Evolutionary conservation across 2,113 vertebrate species (phyloP), one percentile per base, ranked within the genome.

Genomic region (Trachemys scripta): DNA sequence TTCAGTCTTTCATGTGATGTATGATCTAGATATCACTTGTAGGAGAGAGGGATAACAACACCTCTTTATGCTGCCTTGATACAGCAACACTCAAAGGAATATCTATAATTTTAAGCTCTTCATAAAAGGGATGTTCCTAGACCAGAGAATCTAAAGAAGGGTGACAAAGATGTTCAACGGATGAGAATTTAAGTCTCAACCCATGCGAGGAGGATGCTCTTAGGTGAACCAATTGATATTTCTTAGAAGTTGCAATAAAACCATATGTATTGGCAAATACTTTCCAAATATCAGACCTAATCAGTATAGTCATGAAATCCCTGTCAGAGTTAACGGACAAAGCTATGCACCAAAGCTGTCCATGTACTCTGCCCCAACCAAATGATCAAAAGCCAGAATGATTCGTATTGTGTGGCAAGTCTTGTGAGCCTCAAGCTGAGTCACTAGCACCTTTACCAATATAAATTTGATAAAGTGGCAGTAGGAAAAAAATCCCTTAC

Each of bases 11-110:
- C 72, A 82, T 45, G 35, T 65, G 24, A 92, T 75, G 87, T 87
- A 92, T 96, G 82, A 69, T 81, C 89, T 83, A 87, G 2, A 88
- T 14, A 65, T 75, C n/a, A 38, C n/a, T 83, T 84, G 90, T 82
- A 94, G 65, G 82, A 90, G 54, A 62, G 22, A 42, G 86, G 31
- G 82, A 54, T 3, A 87, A 85, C 14, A 85, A 89, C 62, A 3
- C 45, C 19, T 87, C 84, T 80, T 81, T 19, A 24, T 42, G 14
- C 84, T 90, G 49, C 76, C 80, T 22, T 85, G 69, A 53, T 90
- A 80, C 5, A 49, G n/a, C 4, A n/a, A 92, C 2, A 14, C 80
- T 89, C 86, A 82, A 90, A 93, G 82, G 88, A 69, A 47, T 25
- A 31, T 1, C 12, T 5, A 62, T 89, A 31, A 85, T 75, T 22